Evolutionary conservation across 2,888 invertebrate genomes (phyloP).

Genomic region (Hemaris fuciformis): DNA sequence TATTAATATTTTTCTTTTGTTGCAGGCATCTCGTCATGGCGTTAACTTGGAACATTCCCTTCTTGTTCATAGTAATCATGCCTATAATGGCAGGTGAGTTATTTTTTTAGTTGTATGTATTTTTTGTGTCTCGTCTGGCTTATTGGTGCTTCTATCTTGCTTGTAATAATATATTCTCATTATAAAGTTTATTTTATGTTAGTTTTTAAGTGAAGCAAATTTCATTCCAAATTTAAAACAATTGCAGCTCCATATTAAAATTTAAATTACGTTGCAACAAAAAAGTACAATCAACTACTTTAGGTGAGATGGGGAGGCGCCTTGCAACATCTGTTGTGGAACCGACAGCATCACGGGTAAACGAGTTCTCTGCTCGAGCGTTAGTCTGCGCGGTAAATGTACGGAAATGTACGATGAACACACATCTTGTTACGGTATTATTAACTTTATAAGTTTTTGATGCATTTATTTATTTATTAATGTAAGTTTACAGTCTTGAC

Average conservation of each 20-base stretch:
- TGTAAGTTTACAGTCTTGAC: too few species aligned
- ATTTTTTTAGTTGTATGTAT: neutral
- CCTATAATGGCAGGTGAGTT: constrained; percentile 51
- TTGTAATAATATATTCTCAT: neutral
- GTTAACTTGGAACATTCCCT: constrained; percentile 36
- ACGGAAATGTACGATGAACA: neutral
- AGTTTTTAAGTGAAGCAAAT: neutral
- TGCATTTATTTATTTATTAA: too few species aligned
- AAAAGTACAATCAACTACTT: neutral
- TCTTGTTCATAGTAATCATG: constrained; percentile 42
- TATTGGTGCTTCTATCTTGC: neutral
- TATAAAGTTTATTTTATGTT: neutral
- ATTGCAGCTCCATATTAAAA: neutral
- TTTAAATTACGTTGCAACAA: neutral
- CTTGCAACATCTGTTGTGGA: neutral
- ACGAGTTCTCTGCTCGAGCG: neutral
- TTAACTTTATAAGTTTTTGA: too few species aligned
- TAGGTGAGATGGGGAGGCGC: neutral
- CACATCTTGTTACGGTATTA: neutral
- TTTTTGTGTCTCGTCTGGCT: neutral
- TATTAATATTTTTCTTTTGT: constrained; percentile 28
- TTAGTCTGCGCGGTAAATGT: neutral
- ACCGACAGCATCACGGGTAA: neutral
- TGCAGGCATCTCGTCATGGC: constrained; percentile 48
- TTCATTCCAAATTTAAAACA: neutral